Evolutionary conservation across 2,888 invertebrate species (phyloP).

Genomic region (Caenorhabditis afra): DNA sequence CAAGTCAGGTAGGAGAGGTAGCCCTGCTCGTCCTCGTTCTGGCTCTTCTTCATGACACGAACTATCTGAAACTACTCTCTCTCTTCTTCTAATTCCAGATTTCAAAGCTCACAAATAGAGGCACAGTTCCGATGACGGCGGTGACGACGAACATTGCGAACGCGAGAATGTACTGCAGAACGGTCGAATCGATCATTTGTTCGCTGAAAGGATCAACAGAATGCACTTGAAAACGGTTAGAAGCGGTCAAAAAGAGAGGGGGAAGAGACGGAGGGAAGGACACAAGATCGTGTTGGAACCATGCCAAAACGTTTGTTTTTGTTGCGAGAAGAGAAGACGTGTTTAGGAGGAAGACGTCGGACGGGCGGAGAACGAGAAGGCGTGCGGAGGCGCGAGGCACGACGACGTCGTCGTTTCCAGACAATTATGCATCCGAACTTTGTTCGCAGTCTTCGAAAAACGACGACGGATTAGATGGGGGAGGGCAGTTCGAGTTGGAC

Average conservation of each 20-base stretch:
- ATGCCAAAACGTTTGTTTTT: slow-evolving; percentile 24
- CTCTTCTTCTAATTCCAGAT: neutral
- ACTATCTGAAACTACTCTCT: slow-evolving; percentile 41
- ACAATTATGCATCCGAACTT: slow-evolving; percentile 10
- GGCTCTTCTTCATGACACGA: slow-evolving; percentile 52
- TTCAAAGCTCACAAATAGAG: slow-evolving; percentile 45
- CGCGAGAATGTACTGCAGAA: slow-evolving; percentile 51
- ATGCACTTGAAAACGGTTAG: neutral
- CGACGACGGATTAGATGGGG: neutral
- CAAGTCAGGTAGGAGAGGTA: slow-evolving; percentile 59
- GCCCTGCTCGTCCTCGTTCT: slow-evolving; percentile 55
- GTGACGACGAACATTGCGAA: slow-evolving; percentile 53
- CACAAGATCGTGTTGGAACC: slow-evolving; percentile 9
- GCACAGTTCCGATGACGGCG: slow-evolving; percentile 44
- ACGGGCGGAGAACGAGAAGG: neutral
- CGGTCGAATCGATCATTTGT: slow-evolving; percentile 25
- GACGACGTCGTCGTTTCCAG: slow-evolving; percentile 14
- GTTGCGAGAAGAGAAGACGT: slow-evolving; percentile 23
- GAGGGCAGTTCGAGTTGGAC: too few species aligned
- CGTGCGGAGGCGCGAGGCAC: neutral
- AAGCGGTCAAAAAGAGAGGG: neutral
- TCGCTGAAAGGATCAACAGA: neutral
- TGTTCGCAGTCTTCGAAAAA: neutral
- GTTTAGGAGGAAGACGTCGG: slow-evolving; percentile 7
- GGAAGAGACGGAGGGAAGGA: slow-evolving; percentile 2